Evolutionary conservation across 2,797 vertebrate species (phyloP).

Genomic region (Chromis chromis): DNA sequence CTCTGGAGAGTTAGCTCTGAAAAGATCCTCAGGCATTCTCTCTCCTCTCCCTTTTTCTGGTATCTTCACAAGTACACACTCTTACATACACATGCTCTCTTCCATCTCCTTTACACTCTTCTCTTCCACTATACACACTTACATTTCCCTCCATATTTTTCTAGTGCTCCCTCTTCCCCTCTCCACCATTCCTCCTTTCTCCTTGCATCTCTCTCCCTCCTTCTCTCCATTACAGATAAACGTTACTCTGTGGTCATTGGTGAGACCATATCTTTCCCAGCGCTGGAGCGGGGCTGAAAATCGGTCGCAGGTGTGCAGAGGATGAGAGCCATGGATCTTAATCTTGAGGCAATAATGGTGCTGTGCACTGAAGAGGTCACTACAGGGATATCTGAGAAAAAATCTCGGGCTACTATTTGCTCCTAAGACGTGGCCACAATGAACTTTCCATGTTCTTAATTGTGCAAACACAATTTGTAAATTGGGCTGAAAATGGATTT

Average conservation of each 20-base stretch:
- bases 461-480: conserved; percentile 41
- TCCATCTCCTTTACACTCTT: conserved; percentile 28
- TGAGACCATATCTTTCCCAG: conserved; percentile 58
- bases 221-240: conserved; percentile 66
- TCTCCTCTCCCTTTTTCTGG: conserved; percentile 31
- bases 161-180: conserved; percentile 21
- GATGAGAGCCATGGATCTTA: conserved; percentile 73
- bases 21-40: conserved; percentile 59
- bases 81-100: conserved; percentile 23
- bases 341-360: conserved; percentile 71
- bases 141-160: conserved; percentile 26
- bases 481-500: conserved; percentile 40
- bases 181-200: conserved; percentile 14
- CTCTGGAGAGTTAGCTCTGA: conserved; percentile 57
- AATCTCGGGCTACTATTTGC: conserved; percentile 17
- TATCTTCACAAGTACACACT: conserved; percentile 39
- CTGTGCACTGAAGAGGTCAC: conserved; percentile 60
- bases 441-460: conserved; percentile 51
- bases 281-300: conserved; percentile 44
- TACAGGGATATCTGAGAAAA: conserved; percentile 39
- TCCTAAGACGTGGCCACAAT: conserved; percentile 31
- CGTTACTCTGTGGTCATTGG: conserved; percentile 47
- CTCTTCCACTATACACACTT: conserved; percentile 14
- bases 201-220: not conserved
- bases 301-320: conserved; percentile 73